Conservation (phyloP, 2,888 invertebrate genomes). For the Caradrina kadenii region DNA sequence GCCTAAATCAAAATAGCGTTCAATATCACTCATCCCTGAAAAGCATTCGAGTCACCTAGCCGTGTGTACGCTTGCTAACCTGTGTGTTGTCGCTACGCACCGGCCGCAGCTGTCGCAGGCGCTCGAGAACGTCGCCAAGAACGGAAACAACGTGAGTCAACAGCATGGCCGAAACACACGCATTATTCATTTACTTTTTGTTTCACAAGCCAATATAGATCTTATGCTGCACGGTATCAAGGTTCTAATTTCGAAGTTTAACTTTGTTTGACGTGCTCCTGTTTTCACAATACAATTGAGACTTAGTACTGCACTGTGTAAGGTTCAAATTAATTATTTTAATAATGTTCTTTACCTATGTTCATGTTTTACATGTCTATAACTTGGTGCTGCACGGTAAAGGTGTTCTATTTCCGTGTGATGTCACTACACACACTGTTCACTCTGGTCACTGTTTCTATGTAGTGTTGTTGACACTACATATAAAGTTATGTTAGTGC, state of each 20-base stretch:
- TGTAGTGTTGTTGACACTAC: no score
- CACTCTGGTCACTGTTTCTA: no score
- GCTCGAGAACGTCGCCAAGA: conserved; percentile 93
- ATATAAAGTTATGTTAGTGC: no score
- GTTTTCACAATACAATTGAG: not conserved
- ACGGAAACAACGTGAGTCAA: conserved; percentile 91
- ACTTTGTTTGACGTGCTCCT: conserved; percentile 3
- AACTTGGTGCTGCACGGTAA: not conserved
- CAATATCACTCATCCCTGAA: conserved; percentile 17
- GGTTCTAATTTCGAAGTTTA: conserved; percentile 19
- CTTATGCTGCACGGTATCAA: conserved; percentile 30
- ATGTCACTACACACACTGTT: no score
- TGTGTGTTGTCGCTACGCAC: conserved; percentile 86
- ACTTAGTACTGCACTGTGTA: not conserved
- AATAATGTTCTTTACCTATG: no score
- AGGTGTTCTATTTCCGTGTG: not conserved
- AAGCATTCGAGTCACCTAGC: conserved; percentile 64
- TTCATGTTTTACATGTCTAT: not conserved
- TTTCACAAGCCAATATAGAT: conserved; percentile 33
- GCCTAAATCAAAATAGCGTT: not conserved
- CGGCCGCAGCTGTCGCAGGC: conserved; percentile 91
- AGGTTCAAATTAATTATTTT: no score
- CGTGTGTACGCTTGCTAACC: conserved; percentile 84
- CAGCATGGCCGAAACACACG: conserved; percentile 79
- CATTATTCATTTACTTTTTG: conserved; percentile 41